phyloP scores from a whole-genome alignment of 2,888 invertebrate species.

The Ephialtes manifestator region DNA sequence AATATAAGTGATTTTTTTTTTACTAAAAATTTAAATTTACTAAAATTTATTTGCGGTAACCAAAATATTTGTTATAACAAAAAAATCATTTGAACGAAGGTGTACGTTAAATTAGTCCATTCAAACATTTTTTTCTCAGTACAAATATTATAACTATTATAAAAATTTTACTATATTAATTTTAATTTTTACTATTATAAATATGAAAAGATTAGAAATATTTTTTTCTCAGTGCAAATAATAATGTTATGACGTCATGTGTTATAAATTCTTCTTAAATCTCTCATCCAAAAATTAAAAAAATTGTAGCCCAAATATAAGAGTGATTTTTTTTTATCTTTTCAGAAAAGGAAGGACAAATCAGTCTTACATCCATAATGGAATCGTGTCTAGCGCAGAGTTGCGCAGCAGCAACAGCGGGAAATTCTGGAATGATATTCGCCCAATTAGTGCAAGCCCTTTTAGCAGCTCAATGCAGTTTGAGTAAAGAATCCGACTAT shows the following conservation, averaged over 20 bases:
- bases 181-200: too few species aligned
- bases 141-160: too few species aligned
- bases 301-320: background rate
- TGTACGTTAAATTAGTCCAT: too few species aligned
- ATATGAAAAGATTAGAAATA: too few species aligned
- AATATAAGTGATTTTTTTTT: background rate
- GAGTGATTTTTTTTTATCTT: background rate
- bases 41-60: too few species aligned
- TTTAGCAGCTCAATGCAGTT: slow-evolving; percentile 88
- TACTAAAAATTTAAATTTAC: too few species aligned
- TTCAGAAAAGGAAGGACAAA: background rate
- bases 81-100: too few species aligned
- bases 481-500: slow-evolving; percentile 88
- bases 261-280: background rate
- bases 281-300: background rate
- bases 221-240: too few species aligned
- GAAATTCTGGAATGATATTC: slow-evolving; percentile 87
- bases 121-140: too few species aligned
- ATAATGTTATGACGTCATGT: too few species aligned
- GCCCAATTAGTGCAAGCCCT: slow-evolving; percentile 88
- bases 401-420: slow-evolving; percentile 74
- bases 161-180: too few species aligned
- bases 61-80: too few species aligned
- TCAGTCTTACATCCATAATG: slow-evolving; percentile 68
- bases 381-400: slow-evolving; percentile 74